Evolutionary conservation across 2,113 vertebrate genomes (phyloP), one percentile per base, ranked within the genome.

Genomic region (Cranoglanis bouderius): DNA sequence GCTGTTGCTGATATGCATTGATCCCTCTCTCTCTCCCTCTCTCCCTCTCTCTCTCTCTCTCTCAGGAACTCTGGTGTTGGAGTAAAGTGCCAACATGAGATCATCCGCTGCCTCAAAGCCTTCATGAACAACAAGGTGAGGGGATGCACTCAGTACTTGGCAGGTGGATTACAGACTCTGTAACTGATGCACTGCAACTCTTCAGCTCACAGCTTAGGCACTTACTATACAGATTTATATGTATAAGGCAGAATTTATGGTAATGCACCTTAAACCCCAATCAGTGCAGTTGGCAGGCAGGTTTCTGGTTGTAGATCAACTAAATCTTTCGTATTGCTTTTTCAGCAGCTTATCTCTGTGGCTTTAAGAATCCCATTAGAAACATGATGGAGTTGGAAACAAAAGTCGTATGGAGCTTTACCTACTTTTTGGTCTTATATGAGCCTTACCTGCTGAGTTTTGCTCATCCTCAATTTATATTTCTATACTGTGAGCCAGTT

Each of bases 41-140:
- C 12, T 40, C 21, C 38, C n/a, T 18, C 40, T 26, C 59, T 87
- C 2, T 74, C 43, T 26, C 9, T 89, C 26, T 59, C 65, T 29
- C 40, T 16, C 24, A 88, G 55, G 8, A 87, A 57, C 57, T 75
- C 94, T 93, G 87, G 61, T 38, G 91, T 93, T 51, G 94, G 94
- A 65, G 93, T 94, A 3, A 96, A 95, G 93, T 96, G 96, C 93
- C 96, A 98, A 88, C 96, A 97, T 77, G 97, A 98, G 92, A 96
- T 98, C 89, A 97, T 98, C 91, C 94, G 96, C 70, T 98, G 97
- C 92, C 95, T 98, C 43, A 98, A 98, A 94, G 96, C 97, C 77
- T 98, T 98, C 88, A 98, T 98, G 97, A 98, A 98, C 92, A 98
- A 97, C 93, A 97, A 96, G 96, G 97, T 97, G 87, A 95, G 93